Percentiles rank a stretch among this genome's conserved stretches.
phyloP scores from a whole-genome alignment of 1,140 invertebrate species.

The Euschistus heros region DNA sequence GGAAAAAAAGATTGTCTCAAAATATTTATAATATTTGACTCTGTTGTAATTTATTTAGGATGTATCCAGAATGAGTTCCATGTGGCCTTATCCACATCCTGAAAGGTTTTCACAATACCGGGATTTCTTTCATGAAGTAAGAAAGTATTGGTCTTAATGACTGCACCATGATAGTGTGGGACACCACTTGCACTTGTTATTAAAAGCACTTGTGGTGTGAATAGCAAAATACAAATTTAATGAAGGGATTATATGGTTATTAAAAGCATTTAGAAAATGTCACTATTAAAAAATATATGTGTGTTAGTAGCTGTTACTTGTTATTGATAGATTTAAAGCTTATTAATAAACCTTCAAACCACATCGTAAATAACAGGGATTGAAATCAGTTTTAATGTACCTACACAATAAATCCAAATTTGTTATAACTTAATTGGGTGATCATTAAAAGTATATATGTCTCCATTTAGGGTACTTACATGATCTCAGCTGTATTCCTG shows the following conservation, averaged over 20 bases:
- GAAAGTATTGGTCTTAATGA: slow-evolving; percentile 10
- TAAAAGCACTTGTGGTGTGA: slow-evolving; percentile 15
- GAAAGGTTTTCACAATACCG: slow-evolving; percentile 15
- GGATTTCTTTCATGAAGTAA: slow-evolving; percentile 16
- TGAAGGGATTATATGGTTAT: neutral
- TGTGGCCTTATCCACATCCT: slow-evolving; percentile 16
- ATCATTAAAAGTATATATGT: too few species aligned
- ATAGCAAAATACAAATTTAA: neutral
- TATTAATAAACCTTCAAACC: neutral
- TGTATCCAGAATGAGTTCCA: slow-evolving; percentile 6
- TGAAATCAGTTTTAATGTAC: too few species aligned
- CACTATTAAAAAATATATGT: neutral
- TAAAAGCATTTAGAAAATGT: too few species aligned
- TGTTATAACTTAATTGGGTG: too few species aligned
- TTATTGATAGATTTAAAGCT: neutral
- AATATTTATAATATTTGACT: slow-evolving; percentile 1
- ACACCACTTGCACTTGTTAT: slow-evolving; percentile 14
- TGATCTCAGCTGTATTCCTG: too few species aligned
- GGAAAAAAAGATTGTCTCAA: neutral
- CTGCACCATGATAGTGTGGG: slow-evolving; percentile 15
- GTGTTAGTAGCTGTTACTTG: neutral
- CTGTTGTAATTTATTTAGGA: slow-evolving; percentile 14
- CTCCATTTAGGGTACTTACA: too few species aligned
- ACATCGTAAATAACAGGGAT: too few species aligned
- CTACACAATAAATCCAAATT: too few species aligned